Evolutionary conservation across 2,113 vertebrate genomes (phyloP), one percentile per base, ranked within the genome.

Genomic region (Pelecanoides urinatrix): DNA sequence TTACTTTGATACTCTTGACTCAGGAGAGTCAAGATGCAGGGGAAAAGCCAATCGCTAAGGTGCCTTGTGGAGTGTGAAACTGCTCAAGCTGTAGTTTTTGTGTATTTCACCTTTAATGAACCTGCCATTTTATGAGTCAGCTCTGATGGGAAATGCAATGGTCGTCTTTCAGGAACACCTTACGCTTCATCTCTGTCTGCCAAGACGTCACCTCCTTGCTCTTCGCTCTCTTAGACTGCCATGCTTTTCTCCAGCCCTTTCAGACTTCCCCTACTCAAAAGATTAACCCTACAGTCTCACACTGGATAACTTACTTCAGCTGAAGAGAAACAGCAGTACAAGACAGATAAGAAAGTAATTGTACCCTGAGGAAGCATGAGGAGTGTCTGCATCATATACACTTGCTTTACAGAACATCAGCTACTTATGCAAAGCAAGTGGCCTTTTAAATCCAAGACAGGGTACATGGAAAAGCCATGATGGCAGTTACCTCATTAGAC

Each of bases 271-370:
- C 44, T 49, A 5, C 63, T 86, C 34, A 50, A 76, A 94, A 86
- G 87, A 91, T 88, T 91, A 95, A 92, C 95, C 89, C 90, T 79
- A 59, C 55, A 76, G n/a, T n/a, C 84, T 96, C 74, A 56, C 0
- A 1, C 34, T 63, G 74, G 47, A 83, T 71, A 79, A 67, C 53
- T 95, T 84, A 47, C 45, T 95, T 80, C 87, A 94, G 91, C 78
- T 90, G 81, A 88, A 90, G 88, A 90, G 79, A 81, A 97, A 71
- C 84, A 94, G 87, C 81, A 92, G 67, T 82, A 94, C 87, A 88
- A 92, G 87, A 71, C 77, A 96, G 95, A 92, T 93, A 95, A 93
- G 93, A 74, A 90, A 90, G 85, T 82, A 95, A 95, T 79, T 92
- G 74, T 49, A 90, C 63, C 92, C 94, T 27, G 81, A 96, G 87